Evolutionary conservation across 1,140 invertebrate genomes (phyloP).

Genomic region (Aphelinus atriplicis): DNA sequence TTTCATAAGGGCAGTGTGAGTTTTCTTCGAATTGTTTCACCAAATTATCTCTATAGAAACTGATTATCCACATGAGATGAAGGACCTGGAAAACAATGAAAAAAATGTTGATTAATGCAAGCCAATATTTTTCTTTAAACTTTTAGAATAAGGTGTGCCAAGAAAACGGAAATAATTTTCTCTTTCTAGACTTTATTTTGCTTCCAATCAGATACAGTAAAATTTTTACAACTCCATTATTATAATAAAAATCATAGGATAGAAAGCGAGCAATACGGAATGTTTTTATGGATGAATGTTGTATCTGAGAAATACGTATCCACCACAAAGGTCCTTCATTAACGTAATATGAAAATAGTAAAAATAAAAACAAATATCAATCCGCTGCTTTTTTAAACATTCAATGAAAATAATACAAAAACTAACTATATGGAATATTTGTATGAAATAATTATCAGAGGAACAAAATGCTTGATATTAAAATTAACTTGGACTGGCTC

Average conservation of each 20-base stretch:
- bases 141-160: too few species aligned
- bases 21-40: not conserved
- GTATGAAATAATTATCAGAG: too few species aligned
- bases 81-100: constrained; percentile 33
- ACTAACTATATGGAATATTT: not conserved
- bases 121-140: too few species aligned
- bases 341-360: not conserved
- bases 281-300: constrained; percentile 57
- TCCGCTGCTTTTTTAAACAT: not conserved
- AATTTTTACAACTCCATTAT: constrained; percentile 61
- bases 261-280: constrained; percentile 63
- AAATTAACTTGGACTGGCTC: too few species aligned
- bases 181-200: constrained; percentile 68
- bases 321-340: too few species aligned
- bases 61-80: not conserved
- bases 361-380: constrained; percentile 12
- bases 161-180: constrained; percentile 40
- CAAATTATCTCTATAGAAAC: not conserved
- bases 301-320: constrained; percentile 1
- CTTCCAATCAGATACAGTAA: constrained; percentile 66
- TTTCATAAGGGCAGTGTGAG: too few species aligned
- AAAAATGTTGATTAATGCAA: constrained; percentile 5
- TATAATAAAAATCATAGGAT: constrained; percentile 54
- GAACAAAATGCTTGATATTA: too few species aligned
- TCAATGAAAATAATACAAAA: not conserved